A percentile compares a stretch with the other conserved stretches of the same genome.
These are phyloP conservation scores for Tortrix viridana DNA, from an alignment of 2,888 invertebrate species.

Conservation along the genomic window DNA sequence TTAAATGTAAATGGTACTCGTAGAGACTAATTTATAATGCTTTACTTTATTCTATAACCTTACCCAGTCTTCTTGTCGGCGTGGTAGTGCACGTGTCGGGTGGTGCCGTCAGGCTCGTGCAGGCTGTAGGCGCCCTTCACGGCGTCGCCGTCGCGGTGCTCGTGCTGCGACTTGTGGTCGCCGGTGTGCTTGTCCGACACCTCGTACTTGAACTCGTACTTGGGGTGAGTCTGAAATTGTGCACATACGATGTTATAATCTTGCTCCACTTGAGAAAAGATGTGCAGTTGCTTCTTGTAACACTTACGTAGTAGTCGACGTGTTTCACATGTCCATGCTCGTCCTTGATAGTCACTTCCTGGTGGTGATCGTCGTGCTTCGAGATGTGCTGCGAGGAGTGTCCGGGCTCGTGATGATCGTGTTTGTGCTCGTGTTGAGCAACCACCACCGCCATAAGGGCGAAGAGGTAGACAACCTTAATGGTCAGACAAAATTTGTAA, in stretches of 20 bases:
- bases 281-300: background rate
- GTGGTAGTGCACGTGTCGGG: conserved; percentile 59
- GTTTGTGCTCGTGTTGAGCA: conserved; percentile 37
- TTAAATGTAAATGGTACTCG: too few species aligned
- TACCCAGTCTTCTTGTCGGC: conserved; percentile 57
- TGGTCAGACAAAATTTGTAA: background rate
- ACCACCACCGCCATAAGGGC: conserved; percentile 39
- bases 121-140: conserved; percentile 83
- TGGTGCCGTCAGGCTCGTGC: conserved; percentile 78
- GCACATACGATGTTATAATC: too few species aligned
- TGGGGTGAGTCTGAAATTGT: conserved; percentile 34
- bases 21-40: too few species aligned
- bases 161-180: conserved; percentile 73
- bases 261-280: too few species aligned
- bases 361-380: conserved; percentile 51
- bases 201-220: conserved; percentile 67
- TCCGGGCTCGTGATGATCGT: conserved; percentile 51
- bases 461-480: background rate
- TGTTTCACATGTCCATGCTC: conserved; percentile 50
- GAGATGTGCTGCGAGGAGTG: conserved; percentile 53
- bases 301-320: conserved; percentile 56
- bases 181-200: conserved; percentile 70
- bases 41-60: too few species aligned
- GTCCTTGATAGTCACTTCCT: conserved; percentile 51
- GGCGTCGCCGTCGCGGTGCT: conserved; percentile 79